Conservation (phyloP, 2,797 vertebrate species). For the Diplodus sargus region DNA sequence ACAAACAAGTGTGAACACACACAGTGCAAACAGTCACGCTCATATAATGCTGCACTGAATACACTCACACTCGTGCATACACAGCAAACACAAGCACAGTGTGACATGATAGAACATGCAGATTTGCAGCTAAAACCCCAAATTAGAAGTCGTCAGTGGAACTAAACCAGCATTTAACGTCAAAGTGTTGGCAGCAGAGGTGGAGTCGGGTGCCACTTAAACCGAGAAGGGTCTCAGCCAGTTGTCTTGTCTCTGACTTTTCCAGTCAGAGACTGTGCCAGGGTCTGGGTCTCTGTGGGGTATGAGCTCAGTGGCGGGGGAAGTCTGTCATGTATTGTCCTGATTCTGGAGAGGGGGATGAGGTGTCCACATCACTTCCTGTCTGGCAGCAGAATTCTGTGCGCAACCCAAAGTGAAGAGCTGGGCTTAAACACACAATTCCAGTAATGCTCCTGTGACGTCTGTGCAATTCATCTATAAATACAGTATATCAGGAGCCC, state of each 20-base stretch:
- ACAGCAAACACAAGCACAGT: slow-evolving; percentile 46
- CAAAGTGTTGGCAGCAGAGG: slow-evolving; percentile 33
- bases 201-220: slow-evolving; percentile 27
- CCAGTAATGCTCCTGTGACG: slow-evolving; percentile 5
- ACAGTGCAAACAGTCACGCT: slow-evolving; percentile 56
- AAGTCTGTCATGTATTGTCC: slow-evolving; percentile 45
- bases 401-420: background rate
- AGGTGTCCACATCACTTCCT: slow-evolving; percentile 48
- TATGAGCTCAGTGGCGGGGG: slow-evolving; percentile 62
- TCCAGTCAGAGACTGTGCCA: slow-evolving; percentile 53
- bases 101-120: slow-evolving; percentile 51
- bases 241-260: slow-evolving; percentile 57
- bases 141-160: slow-evolving; percentile 59
- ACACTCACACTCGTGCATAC: slow-evolving; percentile 23
- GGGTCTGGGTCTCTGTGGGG: slow-evolving; percentile 45
- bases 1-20: slow-evolving; percentile 66
- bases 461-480: background rate
- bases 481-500: background rate
- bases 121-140: slow-evolving; percentile 72
- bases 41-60: slow-evolving; percentile 35
- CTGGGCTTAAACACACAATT: background rate
- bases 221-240: slow-evolving; percentile 17
- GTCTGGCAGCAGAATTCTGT: slow-evolving; percentile 37
- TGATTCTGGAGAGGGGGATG: slow-evolving; percentile 21
- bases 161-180: slow-evolving; percentile 57